phyloP scores from a whole-genome alignment of 2,888 invertebrate species.

The Spilosoma lubricipeda region DNA sequence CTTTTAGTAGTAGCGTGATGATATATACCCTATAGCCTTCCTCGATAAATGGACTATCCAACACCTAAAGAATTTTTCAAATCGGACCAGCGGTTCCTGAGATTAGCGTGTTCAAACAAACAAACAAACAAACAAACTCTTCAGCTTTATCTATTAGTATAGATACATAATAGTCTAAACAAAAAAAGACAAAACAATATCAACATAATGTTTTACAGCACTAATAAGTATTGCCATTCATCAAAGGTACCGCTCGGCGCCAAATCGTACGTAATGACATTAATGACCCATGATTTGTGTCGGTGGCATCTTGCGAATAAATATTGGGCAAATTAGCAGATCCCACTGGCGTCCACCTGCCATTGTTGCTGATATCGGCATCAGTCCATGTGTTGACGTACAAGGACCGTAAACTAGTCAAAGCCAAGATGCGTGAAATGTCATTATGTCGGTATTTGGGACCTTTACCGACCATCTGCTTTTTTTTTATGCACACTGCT shows the following conservation, averaged over 20 bases:
- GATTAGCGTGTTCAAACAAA: too few species aligned
- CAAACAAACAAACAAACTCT: too few species aligned
- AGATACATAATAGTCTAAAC: neutral
- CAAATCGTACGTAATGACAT: conserved; percentile 66
- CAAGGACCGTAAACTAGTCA: conserved; percentile 42
- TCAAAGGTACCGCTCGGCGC: conserved; percentile 68
- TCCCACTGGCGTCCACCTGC: conserved; percentile 75
- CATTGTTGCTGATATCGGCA: conserved; percentile 61
- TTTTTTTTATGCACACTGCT: conserved; percentile 27
- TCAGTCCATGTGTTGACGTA: conserved; percentile 71
- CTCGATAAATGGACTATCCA: too few species aligned
- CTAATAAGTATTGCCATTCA: conserved; percentile 41
- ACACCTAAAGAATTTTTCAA: too few species aligned
- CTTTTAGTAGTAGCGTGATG: too few species aligned
- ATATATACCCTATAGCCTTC: too few species aligned
- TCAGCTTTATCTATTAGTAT: too few species aligned
- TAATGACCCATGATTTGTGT: conserved; percentile 77
- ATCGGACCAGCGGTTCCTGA: too few species aligned
- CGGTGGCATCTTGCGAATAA: conserved; percentile 81
- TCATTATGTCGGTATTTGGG: conserved; percentile 63
- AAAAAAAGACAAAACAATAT: neutral
- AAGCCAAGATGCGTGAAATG: conserved; percentile 71
- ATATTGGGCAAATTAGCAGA: conserved; percentile 82
- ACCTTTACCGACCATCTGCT: conserved; percentile 42
- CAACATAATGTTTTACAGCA: neutral